A percentile compares a stretch with the other conserved stretches of the same genome.
Evolutionary conservation across 1,140 invertebrate species (phyloP).

Genomic region (Hyles vespertilio): DNA sequence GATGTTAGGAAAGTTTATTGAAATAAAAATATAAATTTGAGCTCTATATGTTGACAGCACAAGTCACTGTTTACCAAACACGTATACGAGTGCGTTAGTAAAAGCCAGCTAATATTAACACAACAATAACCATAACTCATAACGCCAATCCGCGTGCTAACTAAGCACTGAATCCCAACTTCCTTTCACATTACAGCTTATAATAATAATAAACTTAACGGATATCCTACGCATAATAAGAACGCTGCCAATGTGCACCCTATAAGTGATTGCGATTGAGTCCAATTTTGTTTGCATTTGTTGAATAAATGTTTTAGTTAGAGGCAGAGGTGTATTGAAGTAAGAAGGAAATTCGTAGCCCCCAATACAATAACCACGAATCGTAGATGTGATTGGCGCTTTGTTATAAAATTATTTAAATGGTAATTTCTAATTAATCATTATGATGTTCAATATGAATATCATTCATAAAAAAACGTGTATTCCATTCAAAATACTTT

Average conservation of each 20-base stretch:
- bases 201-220: constrained; percentile 10
- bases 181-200: constrained; percentile 9
- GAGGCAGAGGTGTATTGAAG: not conserved
- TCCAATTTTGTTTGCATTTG: not conserved
- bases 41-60: no score
- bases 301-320: constrained; percentile 1
- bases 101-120: no score
- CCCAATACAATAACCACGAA: not conserved
- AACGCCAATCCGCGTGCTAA: constrained; percentile 3
- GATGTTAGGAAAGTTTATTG: no score
- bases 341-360: not conserved
- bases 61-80: no score
- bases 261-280: not conserved
- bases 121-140: constrained; percentile 10
- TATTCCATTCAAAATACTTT: no score
- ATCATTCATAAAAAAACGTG: no score
- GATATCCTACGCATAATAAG: constrained; percentile 3
- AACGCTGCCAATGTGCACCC: not conserved
- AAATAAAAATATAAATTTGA: no score
- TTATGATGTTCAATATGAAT: no score
- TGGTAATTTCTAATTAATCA: no score
- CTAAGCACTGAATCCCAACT: constrained; percentile 7
- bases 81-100: no score
- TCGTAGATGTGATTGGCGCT: no score
- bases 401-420: no score